A percentile compares a stretch with the other conserved stretches of the same genome.
phyloP scores from a whole-genome alignment of 2,888 invertebrate species.

The Amiota minor region DNA sequence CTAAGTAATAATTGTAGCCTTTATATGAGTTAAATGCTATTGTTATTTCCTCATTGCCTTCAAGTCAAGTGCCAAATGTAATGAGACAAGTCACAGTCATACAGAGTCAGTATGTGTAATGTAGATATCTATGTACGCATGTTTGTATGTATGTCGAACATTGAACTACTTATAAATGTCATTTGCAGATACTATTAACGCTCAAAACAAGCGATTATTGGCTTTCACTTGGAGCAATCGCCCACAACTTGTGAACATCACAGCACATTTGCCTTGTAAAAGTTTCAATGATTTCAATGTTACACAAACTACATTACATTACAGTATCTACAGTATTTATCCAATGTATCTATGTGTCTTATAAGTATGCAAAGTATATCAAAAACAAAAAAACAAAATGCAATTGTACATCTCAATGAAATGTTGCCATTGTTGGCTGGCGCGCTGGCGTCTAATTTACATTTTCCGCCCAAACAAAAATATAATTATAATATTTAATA shows the following conservation, averaged over 20 bases:
- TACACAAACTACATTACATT: not conserved
- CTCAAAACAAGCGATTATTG: constrained; percentile 19
- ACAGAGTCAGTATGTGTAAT: too few relatives aligned
- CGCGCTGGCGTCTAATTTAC: constrained; percentile 53
- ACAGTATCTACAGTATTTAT: not conserved
- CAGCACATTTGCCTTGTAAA: not conserved
- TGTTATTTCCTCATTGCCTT: too few relatives aligned
- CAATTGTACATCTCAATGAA: constrained; percentile 23
- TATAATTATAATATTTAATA: not conserved
- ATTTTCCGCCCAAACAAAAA: constrained; percentile 42
- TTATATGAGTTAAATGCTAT: too few relatives aligned
- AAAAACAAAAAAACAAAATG: not conserved
- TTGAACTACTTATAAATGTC: constrained; percentile 4
- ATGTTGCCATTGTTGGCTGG: constrained; percentile 35
- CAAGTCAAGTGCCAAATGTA: too few relatives aligned
- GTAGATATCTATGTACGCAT: too few relatives aligned
- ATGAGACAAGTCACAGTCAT: too few relatives aligned
- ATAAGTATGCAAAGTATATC: not conserved
- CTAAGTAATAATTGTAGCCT: too few relatives aligned
- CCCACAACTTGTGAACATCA: constrained; percentile 17
- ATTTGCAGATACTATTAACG: constrained; percentile 1
- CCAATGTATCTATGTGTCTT: not conserved
- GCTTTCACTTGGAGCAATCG: constrained; percentile 21
- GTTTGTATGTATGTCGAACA: too few relatives aligned
- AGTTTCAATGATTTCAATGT: constrained; percentile 27